A percentile compares a stretch with the other conserved stretches of the same genome.
These are phyloP conservation scores for Cydia pomonella DNA, from an alignment of 1,140 invertebrate genomes.

Conservation along the genomic window DNA sequence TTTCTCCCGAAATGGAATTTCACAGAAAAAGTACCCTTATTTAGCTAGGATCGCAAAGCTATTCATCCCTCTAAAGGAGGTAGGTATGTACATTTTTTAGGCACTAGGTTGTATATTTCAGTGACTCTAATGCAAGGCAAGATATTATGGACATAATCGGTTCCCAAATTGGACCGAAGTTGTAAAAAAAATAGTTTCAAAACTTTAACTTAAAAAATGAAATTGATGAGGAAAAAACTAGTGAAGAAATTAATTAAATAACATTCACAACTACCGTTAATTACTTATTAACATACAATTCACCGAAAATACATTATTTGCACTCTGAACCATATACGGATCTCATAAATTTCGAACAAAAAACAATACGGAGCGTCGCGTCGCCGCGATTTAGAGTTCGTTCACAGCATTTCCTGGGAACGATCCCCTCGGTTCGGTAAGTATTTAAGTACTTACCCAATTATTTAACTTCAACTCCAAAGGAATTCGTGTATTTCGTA, in stretches of 20 bases:
- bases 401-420: not conserved
- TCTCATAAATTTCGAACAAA: not conserved
- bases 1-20: too few relatives aligned
- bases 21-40: too few relatives aligned
- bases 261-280: not conserved
- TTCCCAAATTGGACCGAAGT: not conserved
- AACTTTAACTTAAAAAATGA: not conserved
- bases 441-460: not conserved
- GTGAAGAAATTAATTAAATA: not conserved
- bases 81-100: too few relatives aligned
- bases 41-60: too few relatives aligned
- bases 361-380: not conserved
- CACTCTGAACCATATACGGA: not conserved
- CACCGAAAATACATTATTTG: not conserved
- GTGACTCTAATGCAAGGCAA: too few relatives aligned
- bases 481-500: not conserved
- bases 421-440: not conserved
- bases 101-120: too few relatives aligned
- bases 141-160: too few relatives aligned
- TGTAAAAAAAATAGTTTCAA: not conserved
- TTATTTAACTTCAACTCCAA: not conserved
- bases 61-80: too few relatives aligned
- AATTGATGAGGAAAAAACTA: not conserved
- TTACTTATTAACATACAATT: conserved; percentile 12
- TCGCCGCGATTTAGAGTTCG: not conserved